Conservation (phyloP, 1,140 invertebrate genomes). For the Neodiprion pinetum region DNA sequence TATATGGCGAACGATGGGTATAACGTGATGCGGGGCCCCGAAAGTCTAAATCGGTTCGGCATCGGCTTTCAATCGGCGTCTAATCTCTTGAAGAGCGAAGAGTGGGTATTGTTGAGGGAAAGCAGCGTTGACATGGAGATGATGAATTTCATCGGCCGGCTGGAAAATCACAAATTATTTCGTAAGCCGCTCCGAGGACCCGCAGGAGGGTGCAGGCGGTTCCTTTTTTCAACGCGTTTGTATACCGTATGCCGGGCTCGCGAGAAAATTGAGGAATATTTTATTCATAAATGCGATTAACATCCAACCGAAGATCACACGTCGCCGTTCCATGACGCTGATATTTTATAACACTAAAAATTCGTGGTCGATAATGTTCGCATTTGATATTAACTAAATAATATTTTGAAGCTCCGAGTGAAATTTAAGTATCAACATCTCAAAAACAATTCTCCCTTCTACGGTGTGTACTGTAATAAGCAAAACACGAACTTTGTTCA, state of each 20-base stretch:
- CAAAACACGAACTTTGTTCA: too few relatives aligned
- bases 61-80: slow-evolving; percentile 2
- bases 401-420: slow-evolving; percentile 15
- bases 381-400: slow-evolving; percentile 25
- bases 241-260: neutral
- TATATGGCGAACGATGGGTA: too few relatives aligned
- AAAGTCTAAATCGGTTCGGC: neutral
- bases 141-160: slow-evolving; percentile 36
- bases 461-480: too few relatives aligned
- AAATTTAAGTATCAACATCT: slow-evolving; percentile 48
- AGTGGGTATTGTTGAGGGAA: slow-evolving; percentile 14
- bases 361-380: slow-evolving; percentile 26
- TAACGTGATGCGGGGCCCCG: too few relatives aligned
- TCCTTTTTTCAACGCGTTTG: slow-evolving; percentile 1
- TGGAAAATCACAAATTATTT: slow-evolving; percentile 30
- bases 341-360: neutral
- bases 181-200: neutral
- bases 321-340: too few relatives aligned
- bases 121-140: slow-evolving; percentile 36
- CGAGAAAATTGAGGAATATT: neutral
- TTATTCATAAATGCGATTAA: slow-evolving; percentile 35
- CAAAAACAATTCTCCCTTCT: slow-evolving; percentile 28
- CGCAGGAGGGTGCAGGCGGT: neutral
- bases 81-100: slow-evolving; percentile 6
- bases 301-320: neutral